Base-by-base conservation (phyloP, 2,113 vertebrate genomes). In the Casuarius casuarius region DNA sequence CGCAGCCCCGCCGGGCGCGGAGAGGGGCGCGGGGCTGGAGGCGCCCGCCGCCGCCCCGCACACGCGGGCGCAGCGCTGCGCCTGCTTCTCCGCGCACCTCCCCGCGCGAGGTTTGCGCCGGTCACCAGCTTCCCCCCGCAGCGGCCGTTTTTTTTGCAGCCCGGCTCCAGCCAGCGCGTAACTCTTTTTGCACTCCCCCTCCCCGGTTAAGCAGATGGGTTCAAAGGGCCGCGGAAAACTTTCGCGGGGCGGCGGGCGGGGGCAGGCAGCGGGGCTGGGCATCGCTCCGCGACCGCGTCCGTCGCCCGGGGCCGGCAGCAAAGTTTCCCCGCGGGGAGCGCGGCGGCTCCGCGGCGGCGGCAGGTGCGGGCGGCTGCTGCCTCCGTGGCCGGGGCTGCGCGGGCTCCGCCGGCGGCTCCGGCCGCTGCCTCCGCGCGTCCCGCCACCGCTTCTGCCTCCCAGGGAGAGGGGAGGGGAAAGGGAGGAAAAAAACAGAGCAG, bases 151-250 rank as follows among this genome's bases (percentile, higher is more conserved):
- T 62, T 79, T 73, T 63, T 56, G 29, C 62, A 68, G 70, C 65
- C 59, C 77, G 42, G 40, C 88, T 86, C 87, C 54, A 74, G 67
- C 22, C 38, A 48, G 28, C 0, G 12, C 59, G 33, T 48, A 66
- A 11, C 52, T 3, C 28, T 65, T 80, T 59, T 52, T 68, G 38
- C 38, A 38, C 26, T 81, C 14, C 8, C 35, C 1, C 49, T 12
- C 68, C 80, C 20, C 12, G 76, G 61, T 70, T 83, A 81, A 94
- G 75, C 74, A 92, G 44, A 29, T 84, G 62, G 75, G 87, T 91
- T 75, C 92, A 94, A 91, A 89, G 70, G 56, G 65, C 65, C n/a
- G 23, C 56, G 74, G 72, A 87, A 95, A 96, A 96, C 77, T 95
- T 95, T 44, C 63, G 56, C 16, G 29, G 54, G 54, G 54, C 17